Conservation (phyloP, 1,140 invertebrate species). For the Trichonephila clavipes region DNA sequence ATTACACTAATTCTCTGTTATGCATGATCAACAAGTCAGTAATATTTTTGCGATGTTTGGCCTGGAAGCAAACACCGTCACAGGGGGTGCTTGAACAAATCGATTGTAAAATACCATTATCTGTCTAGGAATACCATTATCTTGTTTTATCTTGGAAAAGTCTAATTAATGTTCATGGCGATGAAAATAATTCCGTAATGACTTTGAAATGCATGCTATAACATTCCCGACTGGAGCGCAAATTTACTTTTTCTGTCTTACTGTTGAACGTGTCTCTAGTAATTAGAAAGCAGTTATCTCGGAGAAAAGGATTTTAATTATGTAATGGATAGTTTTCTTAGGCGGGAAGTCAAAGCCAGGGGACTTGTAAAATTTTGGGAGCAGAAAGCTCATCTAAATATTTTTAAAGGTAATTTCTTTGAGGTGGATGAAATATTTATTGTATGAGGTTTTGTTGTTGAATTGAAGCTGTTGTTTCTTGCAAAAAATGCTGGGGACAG, state of each 20-base stretch:
- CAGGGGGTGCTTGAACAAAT: not conserved
- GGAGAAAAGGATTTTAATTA: slow-evolving; percentile 10
- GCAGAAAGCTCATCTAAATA: no score
- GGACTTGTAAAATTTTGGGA: no score
- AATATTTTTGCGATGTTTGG: no score
- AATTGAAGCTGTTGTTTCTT: not conserved
- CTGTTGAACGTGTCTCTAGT: not conserved
- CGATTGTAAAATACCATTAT: not conserved
- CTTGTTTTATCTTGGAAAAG: not conserved
- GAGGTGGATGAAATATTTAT: not conserved
- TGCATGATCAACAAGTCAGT: no score
- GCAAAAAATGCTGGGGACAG: no score
- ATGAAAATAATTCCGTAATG: not conserved
- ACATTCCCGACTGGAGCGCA: not conserved
- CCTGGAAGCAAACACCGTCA: not conserved
- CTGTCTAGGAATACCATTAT: not conserved
- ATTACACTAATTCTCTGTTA: no score
- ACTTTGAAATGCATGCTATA: not conserved
- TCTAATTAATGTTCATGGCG: not conserved
- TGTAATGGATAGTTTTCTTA: not conserved
- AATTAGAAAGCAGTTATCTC: not conserved
- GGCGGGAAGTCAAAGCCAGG: no score
- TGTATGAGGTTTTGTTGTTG: not conserved
- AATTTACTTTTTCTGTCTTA: not conserved
- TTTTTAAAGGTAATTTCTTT: no score